A percentile compares a stretch with the other conserved stretches of the same genome.
phyloP scores from a whole-genome alignment of 2,113 vertebrate genomes.

The Pterophyllum scalare region DNA sequence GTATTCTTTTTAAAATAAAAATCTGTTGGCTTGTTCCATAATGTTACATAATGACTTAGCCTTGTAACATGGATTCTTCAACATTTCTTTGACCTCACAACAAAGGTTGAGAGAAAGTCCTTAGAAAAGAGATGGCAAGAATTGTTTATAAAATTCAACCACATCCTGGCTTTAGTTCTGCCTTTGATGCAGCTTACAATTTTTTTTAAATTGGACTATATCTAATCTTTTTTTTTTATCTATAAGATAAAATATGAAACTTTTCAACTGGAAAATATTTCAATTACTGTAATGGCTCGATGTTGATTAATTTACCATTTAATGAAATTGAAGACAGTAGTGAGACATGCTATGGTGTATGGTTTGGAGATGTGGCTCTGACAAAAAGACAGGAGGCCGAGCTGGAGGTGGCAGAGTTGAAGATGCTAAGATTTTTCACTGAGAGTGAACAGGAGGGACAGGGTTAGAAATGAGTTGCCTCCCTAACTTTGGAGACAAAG shows the following conservation, averaged over 20 bases:
- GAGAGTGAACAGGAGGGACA: not conserved
- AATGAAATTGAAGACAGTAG: not conserved
- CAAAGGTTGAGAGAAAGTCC: not conserved
- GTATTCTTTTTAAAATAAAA: not conserved
- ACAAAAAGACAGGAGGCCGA: not conserved
- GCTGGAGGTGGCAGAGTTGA: not conserved
- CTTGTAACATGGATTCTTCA: not conserved
- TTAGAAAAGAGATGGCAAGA: not conserved
- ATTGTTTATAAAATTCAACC: not conserved
- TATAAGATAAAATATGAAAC: not conserved
- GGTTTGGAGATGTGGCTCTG: not conserved
- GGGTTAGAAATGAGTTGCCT: not conserved
- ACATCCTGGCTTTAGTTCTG: not conserved
- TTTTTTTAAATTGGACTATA: not conserved
- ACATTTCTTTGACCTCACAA: not conserved
- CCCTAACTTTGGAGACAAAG: not conserved
- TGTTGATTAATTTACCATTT: not conserved
- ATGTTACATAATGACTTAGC: not conserved
- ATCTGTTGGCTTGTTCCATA: not conserved
- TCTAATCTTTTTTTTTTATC: not conserved
- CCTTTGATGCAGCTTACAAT: not conserved
- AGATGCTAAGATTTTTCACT: too few relatives aligned
- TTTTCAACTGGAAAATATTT: not conserved
- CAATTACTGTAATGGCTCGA: not conserved
- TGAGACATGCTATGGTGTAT: not conserved